Conservation (phyloP, 37 sponge, comb jelly and placozoan species). For the Geodia barretti region DNA sequence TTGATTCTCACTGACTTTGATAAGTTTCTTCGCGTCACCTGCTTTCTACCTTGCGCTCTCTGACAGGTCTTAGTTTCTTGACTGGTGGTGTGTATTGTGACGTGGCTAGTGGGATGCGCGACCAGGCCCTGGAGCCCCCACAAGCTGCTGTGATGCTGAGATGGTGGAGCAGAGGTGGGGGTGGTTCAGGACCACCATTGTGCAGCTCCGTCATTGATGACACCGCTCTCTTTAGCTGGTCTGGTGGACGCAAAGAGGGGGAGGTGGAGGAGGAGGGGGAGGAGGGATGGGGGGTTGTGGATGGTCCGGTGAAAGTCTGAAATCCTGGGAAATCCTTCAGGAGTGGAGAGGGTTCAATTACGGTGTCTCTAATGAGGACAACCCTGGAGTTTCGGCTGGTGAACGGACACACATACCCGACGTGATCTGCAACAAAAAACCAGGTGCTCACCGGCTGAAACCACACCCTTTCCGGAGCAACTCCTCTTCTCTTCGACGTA, state of each 20-base stretch:
- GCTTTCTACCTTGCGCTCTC: no score
- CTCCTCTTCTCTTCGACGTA: not conserved
- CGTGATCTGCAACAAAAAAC: not conserved
- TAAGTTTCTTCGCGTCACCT: no score
- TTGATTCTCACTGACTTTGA: no score
- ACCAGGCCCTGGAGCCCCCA: constrained; percentile 2
- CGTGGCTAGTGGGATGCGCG: not conserved
- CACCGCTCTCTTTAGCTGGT: not conserved
- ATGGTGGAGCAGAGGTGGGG: not conserved
- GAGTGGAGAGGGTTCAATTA: not conserved
- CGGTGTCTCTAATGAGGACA: not conserved
- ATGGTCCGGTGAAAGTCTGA: not conserved
- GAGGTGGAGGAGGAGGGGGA: not conserved
- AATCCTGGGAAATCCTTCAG: not conserved
- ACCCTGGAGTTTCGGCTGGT: not conserved
- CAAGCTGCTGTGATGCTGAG: not conserved
- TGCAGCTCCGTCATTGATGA: not conserved
- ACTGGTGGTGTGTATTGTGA: not conserved
- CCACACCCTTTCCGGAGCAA: not conserved
- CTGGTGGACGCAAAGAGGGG: not conserved
- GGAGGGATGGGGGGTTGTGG: not conserved
- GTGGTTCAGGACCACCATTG: not conserved
- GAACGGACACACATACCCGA: not conserved
- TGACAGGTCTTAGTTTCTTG: no score
- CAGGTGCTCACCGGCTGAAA: not conserved